A percentile compares a stretch with the other conserved stretches of the same genome.
phyloP scores from a whole-genome alignment of 35 echinoderm and acorn worm genomes.

The Lytechinus pictus region DNA sequence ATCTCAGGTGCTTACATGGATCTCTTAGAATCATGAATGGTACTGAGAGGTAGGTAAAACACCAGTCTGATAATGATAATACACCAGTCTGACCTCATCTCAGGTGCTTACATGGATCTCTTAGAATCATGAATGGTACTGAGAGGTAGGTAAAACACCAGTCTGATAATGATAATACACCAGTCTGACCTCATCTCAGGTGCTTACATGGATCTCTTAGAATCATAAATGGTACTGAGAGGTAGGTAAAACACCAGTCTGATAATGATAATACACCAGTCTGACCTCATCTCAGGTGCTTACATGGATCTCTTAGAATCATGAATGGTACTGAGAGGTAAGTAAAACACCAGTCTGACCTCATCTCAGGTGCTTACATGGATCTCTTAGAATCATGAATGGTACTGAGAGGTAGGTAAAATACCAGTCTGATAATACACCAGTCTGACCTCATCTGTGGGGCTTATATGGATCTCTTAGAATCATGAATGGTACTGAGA shows the following conservation, averaged over 20 bases:
- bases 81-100: too few species aligned
- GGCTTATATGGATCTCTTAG: too few species aligned
- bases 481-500: too few species aligned
- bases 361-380: slow-evolving; percentile 75
- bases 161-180: slow-evolving; percentile 54
- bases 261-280: too few species aligned
- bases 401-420: background rate
- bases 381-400: slow-evolving; percentile 54
- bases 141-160: background rate
- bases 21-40: slow-evolving; percentile 36
- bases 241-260: background rate
- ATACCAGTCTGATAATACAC: background rate
- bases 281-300: too few species aligned
- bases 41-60: background rate
- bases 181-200: slow-evolving; percentile 59
- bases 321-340: too few species aligned
- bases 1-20: slow-evolving; percentile 78
- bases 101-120: too few species aligned
- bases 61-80: background rate
- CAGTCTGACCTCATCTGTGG: too few species aligned
- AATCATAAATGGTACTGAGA: background rate
- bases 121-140: too few species aligned
- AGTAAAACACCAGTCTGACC: slow-evolving; percentile 37
- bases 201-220: slow-evolving; percentile 77
- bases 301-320: too few species aligned